phyloP scores from a whole-genome alignment of 1,140 invertebrate genomes.

The Drosophila chauvacae region DNA sequence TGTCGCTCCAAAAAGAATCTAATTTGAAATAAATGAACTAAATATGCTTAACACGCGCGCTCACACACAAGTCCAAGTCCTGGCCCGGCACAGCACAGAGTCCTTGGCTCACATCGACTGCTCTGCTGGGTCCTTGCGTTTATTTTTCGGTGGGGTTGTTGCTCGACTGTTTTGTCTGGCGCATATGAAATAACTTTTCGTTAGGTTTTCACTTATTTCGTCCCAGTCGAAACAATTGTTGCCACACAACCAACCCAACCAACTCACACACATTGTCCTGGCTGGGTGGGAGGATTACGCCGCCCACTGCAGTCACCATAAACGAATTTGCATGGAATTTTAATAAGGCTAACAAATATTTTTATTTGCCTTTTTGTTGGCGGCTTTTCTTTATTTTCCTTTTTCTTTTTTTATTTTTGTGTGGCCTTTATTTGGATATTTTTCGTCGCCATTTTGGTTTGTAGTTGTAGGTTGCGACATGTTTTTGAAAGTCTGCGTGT shows the following conservation, averaged over 20 bases:
- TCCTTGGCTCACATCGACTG: conserved; percentile 38
- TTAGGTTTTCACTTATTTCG: conserved; percentile 69
- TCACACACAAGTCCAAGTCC: conserved; percentile 16
- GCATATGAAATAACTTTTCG: conserved; percentile 80
- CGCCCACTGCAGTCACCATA: conserved; percentile 56
- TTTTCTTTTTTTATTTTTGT: conserved; percentile 3
- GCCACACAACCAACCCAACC: conserved; percentile 54
- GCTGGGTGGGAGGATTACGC: conserved; percentile 25
- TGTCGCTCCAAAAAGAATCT: conserved; percentile 71
- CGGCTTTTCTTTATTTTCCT: conserved; percentile 10
- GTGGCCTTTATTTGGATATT: conserved; percentile 45
- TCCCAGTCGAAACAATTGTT: conserved; percentile 72
- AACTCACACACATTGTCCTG: conserved; percentile 34
- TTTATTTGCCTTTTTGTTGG: conserved; percentile 27
- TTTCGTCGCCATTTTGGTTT: conserved; percentile 56
- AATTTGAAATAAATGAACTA: conserved; percentile 84
- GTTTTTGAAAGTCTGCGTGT: background rate
- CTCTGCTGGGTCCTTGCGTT: background rate
- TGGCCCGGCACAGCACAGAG: conserved; percentile 9
- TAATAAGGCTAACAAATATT: conserved; percentile 72
- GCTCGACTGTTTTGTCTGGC: conserved; percentile 47
- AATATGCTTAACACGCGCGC: conserved; percentile 84
- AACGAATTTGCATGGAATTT: conserved; percentile 82
- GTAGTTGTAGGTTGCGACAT: conserved; percentile 12
- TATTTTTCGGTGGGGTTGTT: conserved; percentile 36